Evolutionary conservation across 2,797 vertebrate species (phyloP), one percentile per base, ranked within the genome.

Genomic region (Danio aesculapii): DNA sequence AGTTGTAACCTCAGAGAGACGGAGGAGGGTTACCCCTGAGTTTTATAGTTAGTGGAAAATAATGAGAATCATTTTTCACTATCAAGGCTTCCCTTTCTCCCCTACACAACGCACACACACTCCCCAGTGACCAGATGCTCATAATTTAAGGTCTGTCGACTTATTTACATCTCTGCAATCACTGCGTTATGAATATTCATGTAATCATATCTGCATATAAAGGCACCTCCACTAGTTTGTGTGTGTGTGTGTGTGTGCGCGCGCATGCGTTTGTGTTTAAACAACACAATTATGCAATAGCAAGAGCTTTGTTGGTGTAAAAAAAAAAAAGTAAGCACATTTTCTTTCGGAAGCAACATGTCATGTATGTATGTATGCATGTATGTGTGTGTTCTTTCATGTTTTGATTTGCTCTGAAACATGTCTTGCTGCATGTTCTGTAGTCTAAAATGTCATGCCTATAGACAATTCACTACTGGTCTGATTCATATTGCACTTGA

Each of bases 141-240:
- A 76, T 85, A 87, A 83, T 90, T 88, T 91, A 81, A 86, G 57
- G 50, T 87, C 86, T 90, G 87, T 89, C 87, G 81, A 90, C 86
- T 89, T 91, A 91, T 91, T 91, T 90, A 89, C 89, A 91, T 91
- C 88, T 83, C 79, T 87, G 83, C 81, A 86, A 87, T 89, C 86
- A 86, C 83, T 78, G 75, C 84, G 80, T 79, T 16, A 67, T 91
- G 84, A 90, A 90, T 92, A 90, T 92, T 88, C 88, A 90, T 87
- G 85, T 68, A 0, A 30, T 79, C 16, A 57, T 52, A 53, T 85
- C 78, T 85, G 89, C 53, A 74, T 86, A 87, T 81, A 75, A 82
- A 85, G 83, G 75, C 84, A 88, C 87, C 86, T 90, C 87, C 84
- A 83, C 79, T 62, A 79, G 55, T 3, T 30, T 30, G 30, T 30